These are phyloP conservation scores for Dasysyrphus albostriatus DNA, from an alignment of 2,888 invertebrate species.

Conservation along the genomic window DNA sequence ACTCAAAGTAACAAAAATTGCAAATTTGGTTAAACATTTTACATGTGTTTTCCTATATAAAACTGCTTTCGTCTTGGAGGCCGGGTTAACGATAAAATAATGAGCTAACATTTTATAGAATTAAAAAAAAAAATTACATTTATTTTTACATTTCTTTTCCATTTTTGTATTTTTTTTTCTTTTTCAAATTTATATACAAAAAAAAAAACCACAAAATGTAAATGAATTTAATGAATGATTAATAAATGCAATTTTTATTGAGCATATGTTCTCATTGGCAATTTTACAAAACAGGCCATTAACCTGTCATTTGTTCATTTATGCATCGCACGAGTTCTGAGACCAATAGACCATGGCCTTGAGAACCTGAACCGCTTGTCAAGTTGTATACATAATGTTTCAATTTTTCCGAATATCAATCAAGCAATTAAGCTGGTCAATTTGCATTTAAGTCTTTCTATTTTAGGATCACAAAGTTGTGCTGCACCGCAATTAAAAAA, in stretches of 20 bases:
- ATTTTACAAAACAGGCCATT: conserved; percentile 1
- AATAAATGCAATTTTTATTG: not conserved
- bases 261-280: not conserved
- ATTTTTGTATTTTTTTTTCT: not conserved
- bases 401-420: conserved; percentile 1
- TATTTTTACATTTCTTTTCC: too few relatives aligned
- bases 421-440: conserved; percentile 9
- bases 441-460: not conserved
- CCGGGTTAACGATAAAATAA: too few relatives aligned
- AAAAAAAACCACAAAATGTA: too few relatives aligned
- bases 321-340: conserved; percentile 11
- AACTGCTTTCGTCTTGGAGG: too few relatives aligned
- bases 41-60: too few relatives aligned
- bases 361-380: not conserved
- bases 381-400: not conserved
- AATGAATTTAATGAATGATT: not conserved
- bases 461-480: conserved; percentile 12
- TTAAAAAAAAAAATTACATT: too few relatives aligned
- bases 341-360: conserved; percentile 13
- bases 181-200: too few relatives aligned
- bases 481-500: conserved; percentile 19
- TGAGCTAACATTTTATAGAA: too few relatives aligned
- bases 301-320: not conserved
- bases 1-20: too few relatives aligned
- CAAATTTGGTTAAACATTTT: too few relatives aligned